Base-by-base conservation (phyloP, 2,888 invertebrate species). In the Stomorhina lunata region DNA sequence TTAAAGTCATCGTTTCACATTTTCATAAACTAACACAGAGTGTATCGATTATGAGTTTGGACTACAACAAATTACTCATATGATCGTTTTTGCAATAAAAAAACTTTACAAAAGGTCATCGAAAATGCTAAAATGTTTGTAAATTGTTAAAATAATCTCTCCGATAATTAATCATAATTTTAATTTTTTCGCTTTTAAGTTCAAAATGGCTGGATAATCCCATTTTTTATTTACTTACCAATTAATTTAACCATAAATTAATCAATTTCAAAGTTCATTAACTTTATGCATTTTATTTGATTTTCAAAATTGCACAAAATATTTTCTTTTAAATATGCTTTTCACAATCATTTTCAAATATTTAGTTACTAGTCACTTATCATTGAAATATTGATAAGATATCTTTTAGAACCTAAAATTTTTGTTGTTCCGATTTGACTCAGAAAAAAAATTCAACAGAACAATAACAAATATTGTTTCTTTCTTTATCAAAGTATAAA, bases 351-450 rank as follows among this genome's bases (percentile, higher is more conserved):
- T 15, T 61, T 34, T 12, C 25, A 50, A 72, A 17, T 40, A 37
- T 37, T 63, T 20, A 37, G 20, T 50, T 37, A 4, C 15, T 25
- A 34, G 12, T 50, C 34, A 43, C 22, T 10, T 61, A 17, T 20
- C 43, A 40, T n/a, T n/a, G n/a, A n/a, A n/a, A 40, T 37, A n/a
- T 69, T 34, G 72, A 59, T 65, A 59, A 53, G 53, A 53, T 65
- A 17, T 40, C 32, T 25, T 53, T 53, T 53, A n/a, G 15, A 27
- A n/a, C 9, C n/a, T n/a, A n/a, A n/a, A n/a, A 10, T 15, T 53
- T 10, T 45, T 22, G 12, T 9, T 53, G 7, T 53, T 53, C 12
- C 2, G 7, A n/a, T 50, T 50, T 68, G 53, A 40, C 12, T 40
- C 53, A 27, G 17, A 40, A 53, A 43, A n/a, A n/a, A 3, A 12